Conservation (phyloP, 1,140 invertebrate genomes). For the Atta cephalotes region DNA sequence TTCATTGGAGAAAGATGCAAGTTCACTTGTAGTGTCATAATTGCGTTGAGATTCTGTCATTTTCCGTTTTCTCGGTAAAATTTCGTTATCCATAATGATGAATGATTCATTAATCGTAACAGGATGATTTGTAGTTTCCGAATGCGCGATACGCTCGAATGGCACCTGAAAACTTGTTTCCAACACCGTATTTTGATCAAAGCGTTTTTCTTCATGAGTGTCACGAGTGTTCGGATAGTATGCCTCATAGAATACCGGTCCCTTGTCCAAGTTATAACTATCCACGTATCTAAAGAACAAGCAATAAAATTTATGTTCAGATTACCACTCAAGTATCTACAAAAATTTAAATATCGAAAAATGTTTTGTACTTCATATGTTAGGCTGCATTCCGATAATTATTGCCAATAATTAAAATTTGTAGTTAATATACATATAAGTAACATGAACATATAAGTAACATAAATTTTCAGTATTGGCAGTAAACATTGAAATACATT, state of each 20-base stretch:
- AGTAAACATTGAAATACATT: too few species aligned
- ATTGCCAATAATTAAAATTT: too few species aligned
- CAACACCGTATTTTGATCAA: conserved; percentile 58
- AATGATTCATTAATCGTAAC: conserved; percentile 3
- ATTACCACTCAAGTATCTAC: too few species aligned
- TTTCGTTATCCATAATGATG: neutral
- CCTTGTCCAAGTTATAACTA: conserved; percentile 73
- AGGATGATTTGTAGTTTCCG: neutral
- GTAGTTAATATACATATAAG: too few species aligned
- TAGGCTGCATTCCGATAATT: too few species aligned
- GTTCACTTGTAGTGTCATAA: neutral
- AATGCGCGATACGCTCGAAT: conserved; percentile 33
- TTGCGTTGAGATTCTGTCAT: neutral
- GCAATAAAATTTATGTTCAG: too few species aligned
- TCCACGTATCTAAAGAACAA: conserved; percentile 51
- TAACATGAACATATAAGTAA: too few species aligned
- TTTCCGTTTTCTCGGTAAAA: neutral
- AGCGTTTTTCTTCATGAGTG: conserved; percentile 64
- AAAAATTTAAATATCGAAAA: too few species aligned
- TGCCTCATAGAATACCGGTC: conserved; percentile 80
- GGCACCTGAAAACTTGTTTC: conserved; percentile 75
- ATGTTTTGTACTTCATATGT: too few species aligned
- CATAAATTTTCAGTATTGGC: too few species aligned
- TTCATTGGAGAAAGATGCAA: neutral
- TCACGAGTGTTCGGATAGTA: conserved; percentile 76